These are phyloP conservation scores for Turritopsis dohrnii DNA, from an alignment of 30 jellyfish, hydroid and myxozoan species.

Conservation along the genomic window DNA sequence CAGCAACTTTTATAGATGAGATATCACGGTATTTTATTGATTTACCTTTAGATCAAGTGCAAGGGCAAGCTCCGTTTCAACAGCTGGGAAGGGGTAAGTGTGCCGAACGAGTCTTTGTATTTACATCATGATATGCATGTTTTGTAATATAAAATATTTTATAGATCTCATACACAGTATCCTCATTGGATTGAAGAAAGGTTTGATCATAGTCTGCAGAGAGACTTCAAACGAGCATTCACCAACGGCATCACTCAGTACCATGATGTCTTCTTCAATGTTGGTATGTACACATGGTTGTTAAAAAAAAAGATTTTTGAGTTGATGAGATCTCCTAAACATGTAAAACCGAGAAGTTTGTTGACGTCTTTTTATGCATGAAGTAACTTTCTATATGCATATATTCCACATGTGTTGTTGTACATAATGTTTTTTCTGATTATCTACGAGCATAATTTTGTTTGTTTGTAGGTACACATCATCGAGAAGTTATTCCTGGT, in stretches of 20 bases:
- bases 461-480: slow-evolving; percentile 38
- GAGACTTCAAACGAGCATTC: slow-evolving; percentile 47
- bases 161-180: not conserved
- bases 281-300: slow-evolving; percentile 69
- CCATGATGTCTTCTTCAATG: slow-evolving; percentile 69
- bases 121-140: too few species aligned
- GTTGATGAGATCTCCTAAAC: too few species aligned
- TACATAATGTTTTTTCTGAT: too few species aligned
- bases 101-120: too few species aligned
- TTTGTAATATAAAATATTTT: not conserved
- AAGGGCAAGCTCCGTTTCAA: not conserved
- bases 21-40: too few species aligned
- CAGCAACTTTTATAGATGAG: too few species aligned
- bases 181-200: not conserved
- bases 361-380: too few species aligned
- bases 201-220: slow-evolving; percentile 35
- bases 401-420: too few species aligned
- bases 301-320: too few species aligned
- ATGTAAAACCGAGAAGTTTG: too few species aligned
- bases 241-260: slow-evolving; percentile 47
- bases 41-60: not conserved
- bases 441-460: too few species aligned
- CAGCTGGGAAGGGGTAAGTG: not conserved
- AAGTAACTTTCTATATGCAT: too few species aligned
- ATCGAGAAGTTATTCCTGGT: slow-evolving; percentile 75